phyloP scores from a whole-genome alignment of 1,140 invertebrate species.

The Drosophila yakuba region DNA sequence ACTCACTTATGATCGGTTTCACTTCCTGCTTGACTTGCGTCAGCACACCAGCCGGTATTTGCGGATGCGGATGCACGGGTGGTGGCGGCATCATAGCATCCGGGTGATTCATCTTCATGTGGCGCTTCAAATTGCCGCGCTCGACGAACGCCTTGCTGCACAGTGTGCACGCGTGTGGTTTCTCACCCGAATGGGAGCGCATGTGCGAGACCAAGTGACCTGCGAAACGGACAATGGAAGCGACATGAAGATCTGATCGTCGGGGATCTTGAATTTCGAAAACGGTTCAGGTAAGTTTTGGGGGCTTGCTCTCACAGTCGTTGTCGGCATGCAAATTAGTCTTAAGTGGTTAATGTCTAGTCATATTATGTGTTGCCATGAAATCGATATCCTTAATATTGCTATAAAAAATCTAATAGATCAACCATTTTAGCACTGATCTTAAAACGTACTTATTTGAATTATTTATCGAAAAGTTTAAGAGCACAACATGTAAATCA shows the following conservation, averaged over 20 bases:
- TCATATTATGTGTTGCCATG: not conserved
- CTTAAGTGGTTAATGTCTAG: not conserved
- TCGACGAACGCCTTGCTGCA: constrained; percentile 92
- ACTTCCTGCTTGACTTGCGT: constrained; percentile 84
- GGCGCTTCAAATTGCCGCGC: constrained; percentile 90
- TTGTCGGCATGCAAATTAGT: constrained; percentile 4
- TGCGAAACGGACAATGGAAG: constrained; percentile 83
- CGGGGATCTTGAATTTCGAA: constrained; percentile 58
- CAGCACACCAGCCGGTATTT: constrained; percentile 83
- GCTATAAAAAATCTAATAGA: not conserved
- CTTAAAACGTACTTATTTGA: no score
- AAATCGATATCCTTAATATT: not conserved
- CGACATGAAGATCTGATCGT: constrained; percentile 64
- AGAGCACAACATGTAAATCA: no score
- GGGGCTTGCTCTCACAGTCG: constrained; percentile 25
- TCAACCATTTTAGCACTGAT: no score
- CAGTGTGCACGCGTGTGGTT: constrained; percentile 91
- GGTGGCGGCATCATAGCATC: constrained; percentile 84
- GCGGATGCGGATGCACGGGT: constrained; percentile 81
- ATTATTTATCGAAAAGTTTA: no score
- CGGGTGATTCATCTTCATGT: constrained; percentile 85
- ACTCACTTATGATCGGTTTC: constrained; percentile 84
- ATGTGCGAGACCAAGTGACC: constrained; percentile 94
- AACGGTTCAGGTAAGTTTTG: constrained; percentile 25
- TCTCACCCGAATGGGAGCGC: constrained; percentile 94